Base-by-base conservation (phyloP, 2,113 vertebrate genomes). In the Equus przewalskii region DNA sequence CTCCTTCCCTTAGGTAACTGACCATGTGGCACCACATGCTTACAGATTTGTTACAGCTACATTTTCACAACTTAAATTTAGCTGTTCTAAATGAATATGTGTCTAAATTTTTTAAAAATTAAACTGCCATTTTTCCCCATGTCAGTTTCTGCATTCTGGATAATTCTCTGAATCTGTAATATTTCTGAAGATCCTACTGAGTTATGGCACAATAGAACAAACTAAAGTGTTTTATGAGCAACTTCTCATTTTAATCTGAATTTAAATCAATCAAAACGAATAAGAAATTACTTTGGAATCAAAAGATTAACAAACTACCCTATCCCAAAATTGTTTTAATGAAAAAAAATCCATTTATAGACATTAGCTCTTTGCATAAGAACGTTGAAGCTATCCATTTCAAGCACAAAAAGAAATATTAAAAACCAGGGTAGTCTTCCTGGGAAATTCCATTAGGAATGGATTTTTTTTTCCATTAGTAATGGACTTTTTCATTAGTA, bases 241-340 rank as follows among this genome's bases (percentile, higher is more conserved):
- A 65, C 44, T 72, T 94, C n/a, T 98, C 58, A 91, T 84, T 84
- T 96, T 44, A 94, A 88, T 91, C 72, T 93, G 51, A 96, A 80
- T 44, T 96, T 91, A 84, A 80, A 83, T 46, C 49, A 92, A 6
- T 72, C n/a, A 83, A 62, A 83, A 96, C 13, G 56, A 84, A 12
- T 62, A 60, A 78, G 30, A 87, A 92, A n/a, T 41, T 28, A 89
- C 44, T 91, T 62, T 80, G 33, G 46, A 94, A 56, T 90, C 36
- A 93, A 86, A 96, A 51, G 8, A 81, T 11, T 91, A 90, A 73
- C 16, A 89, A 89, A 82, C 30, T 58, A 58, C 30, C 28, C 28
- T 24, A 84, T 49, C 18, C 15, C 44, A 76, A 41, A 28, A 73
- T 46, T 67, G 33, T 54, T 75, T 91, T 76, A 75, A 65, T 78